Percentiles rank a stretch among this genome's conserved stretches.
phyloP scores from a whole-genome alignment of 2,797 vertebrate genomes.

The Ciconia nigra region DNA sequence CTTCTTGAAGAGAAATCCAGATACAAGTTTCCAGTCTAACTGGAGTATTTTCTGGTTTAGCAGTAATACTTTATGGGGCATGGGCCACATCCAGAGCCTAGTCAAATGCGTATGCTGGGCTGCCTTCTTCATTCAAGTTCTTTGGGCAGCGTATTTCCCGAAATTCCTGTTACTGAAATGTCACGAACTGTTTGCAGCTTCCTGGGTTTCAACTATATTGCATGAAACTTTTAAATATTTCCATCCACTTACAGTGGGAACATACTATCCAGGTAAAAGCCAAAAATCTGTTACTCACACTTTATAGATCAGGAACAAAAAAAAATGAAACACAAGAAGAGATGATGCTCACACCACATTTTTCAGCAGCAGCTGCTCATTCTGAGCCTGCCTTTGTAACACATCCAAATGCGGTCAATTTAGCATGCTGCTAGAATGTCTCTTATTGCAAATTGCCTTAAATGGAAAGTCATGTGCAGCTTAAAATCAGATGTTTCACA shows the following conservation, averaged over 20 bases:
- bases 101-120: not conserved
- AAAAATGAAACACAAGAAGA: not conserved
- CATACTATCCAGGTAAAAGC: not conserved
- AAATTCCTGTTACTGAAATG: not conserved
- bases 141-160: not conserved
- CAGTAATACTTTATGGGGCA: not conserved
- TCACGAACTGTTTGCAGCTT: not conserved
- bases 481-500: not conserved
- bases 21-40: not conserved
- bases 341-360: not conserved
- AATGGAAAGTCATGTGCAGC: not conserved
- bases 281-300: not conserved
- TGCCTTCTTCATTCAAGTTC: not conserved
- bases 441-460: not conserved
- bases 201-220: not conserved
- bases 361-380: slow-evolving; percentile 2
- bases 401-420: not conserved
- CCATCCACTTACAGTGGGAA: not conserved
- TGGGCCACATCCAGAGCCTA: not conserved
- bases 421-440: not conserved
- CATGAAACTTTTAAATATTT: not conserved
- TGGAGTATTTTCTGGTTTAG: not conserved
- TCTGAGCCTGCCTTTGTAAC: not conserved
- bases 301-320: not conserved
- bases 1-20: not conserved